Evolutionary conservation across 1,140 invertebrate species (phyloP), one percentile per base, ranked within the genome.

Genomic region (Orussus abietinus): DNA sequence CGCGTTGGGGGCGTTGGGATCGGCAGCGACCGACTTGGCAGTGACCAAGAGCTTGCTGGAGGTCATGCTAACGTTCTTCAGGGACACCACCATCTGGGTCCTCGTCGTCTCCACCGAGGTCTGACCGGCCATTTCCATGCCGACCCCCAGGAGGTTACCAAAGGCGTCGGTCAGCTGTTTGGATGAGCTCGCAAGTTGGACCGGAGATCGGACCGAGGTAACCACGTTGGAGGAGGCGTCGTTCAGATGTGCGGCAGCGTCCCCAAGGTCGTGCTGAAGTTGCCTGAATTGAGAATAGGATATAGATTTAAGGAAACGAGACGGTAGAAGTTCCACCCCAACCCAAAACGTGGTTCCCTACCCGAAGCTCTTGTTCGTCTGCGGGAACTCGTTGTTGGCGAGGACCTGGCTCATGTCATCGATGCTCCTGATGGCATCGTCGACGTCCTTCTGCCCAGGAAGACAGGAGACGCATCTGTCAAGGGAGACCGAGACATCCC

Each of bases 401-500:
- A 96, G 72, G 6, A 82, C 79, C 43, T 86, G 79, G 22, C 83
- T 83, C 22, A 84, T 83, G 47, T 85, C 79, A 36, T 82, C 85
- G 37, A 97, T 93, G 42, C 80, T 82, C 44, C 82, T 79, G 53
- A 96, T 86, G 0, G 90, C 88, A 10, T 84, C 79, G 61, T 96
- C 92, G 3, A 97, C 83, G 60, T 95, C 92, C 51, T 84, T 80
- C 57, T 96, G 91, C 0, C 92, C 90, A 6, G 92, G 91, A 25
- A 95, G 76, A 55, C 86, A 88, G 45, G 85, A 86, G 4, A 95
- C 79, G 3, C 84, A 84, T 26, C 76, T 73, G 36, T 81, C 79
- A 12, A 86, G 58, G 2, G 81, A 74, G 61, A 55, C 64, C 1
- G 80, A 77, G 2, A 85, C 80, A 41, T 80, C 77, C 54, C 83